phyloP scores from a whole-genome alignment of 2,797 vertebrate species.

The Periophthalmus magnuspinnatus region DNA sequence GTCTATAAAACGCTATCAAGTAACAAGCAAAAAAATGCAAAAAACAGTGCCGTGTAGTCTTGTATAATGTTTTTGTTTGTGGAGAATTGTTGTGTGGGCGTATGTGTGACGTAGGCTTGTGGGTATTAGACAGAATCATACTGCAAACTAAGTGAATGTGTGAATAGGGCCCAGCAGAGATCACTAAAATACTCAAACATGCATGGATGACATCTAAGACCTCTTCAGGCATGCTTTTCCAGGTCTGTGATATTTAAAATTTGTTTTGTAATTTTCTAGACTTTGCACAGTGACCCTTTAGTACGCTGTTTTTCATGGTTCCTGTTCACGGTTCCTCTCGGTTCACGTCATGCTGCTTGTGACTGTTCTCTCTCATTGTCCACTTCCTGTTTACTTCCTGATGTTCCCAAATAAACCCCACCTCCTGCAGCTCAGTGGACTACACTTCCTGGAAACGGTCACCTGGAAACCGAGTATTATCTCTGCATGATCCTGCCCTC shows the following conservation, averaged over 20 bases:
- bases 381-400: slow-evolving; percentile 8
- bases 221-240: background rate
- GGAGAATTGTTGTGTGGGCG: too few relatives aligned
- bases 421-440: background rate
- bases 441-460: background rate
- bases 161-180: too few relatives aligned
- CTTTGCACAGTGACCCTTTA: background rate
- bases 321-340: background rate
- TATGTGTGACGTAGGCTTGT: too few relatives aligned
- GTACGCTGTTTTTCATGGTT: background rate
- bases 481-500: background rate
- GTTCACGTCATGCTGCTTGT: background rate
- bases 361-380: background rate
- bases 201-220: too few relatives aligned
- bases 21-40: too few relatives aligned
- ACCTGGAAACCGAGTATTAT: background rate
- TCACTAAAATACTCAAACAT: too few relatives aligned
- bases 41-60: too few relatives aligned
- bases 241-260: background rate
- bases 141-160: too few relatives aligned
- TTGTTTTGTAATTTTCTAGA: background rate
- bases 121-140: too few relatives aligned
- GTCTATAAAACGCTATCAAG: too few relatives aligned
- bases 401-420: background rate
- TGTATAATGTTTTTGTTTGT: too few relatives aligned